Percentiles rank a stretch among this genome's conserved stretches.
Evolutionary conservation across 2,113 vertebrate genomes (phyloP).

Genomic region (Gavialis gangeticus): DNA sequence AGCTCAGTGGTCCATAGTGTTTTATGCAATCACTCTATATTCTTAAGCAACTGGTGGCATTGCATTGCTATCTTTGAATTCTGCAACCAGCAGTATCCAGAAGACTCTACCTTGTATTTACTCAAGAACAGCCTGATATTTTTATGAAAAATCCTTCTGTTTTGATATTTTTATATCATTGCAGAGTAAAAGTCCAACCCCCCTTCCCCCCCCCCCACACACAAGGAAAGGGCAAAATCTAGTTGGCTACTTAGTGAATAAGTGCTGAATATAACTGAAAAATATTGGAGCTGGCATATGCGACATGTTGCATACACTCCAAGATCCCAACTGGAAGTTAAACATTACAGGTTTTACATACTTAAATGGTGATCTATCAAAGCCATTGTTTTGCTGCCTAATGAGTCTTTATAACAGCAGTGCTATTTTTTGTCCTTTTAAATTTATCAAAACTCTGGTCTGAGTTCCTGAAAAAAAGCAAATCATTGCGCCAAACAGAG

Average conservation of each 20-base stretch:
- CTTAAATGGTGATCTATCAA: not conserved
- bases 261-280: not conserved
- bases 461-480: not conserved
- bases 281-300: not conserved
- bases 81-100: not conserved
- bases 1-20: accelerated
- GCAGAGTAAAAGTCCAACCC: accelerated
- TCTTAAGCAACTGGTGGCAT: not conserved
- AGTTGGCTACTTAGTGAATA: too few relatives aligned
- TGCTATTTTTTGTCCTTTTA: not conserved
- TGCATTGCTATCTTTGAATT: not conserved
- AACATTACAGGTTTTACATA: not conserved
- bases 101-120: not conserved
- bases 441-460: not conserved
- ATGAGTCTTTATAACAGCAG: not conserved
- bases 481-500: not conserved
- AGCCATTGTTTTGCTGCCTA: not conserved
- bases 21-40: accelerated
- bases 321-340: not conserved
- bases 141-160: not conserved
- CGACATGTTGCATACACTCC: not conserved
- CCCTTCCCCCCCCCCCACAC: not conserved
- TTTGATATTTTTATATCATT: not conserved
- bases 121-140: not conserved
- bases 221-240: accelerated